Evolutionary conservation across 2,888 invertebrate species (phyloP), one percentile per base, ranked within the genome.

Genomic region (Sturmia bella): DNA sequence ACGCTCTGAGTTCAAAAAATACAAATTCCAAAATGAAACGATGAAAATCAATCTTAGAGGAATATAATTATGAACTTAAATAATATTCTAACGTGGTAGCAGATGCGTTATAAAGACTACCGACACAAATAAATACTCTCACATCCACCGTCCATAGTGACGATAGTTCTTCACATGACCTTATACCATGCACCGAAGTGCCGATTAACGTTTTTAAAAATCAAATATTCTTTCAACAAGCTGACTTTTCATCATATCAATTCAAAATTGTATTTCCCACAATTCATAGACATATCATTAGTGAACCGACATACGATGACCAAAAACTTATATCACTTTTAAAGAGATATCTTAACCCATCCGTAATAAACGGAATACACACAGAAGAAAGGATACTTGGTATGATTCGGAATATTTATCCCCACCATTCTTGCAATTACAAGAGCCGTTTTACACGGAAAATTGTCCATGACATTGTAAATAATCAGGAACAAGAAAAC

Each of bases 181-280:
- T 84, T 1, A 81, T 84, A 9, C 68, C 63, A 19, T 61, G 43
- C n/a, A 45, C 76, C 3, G 56, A 80, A n/a, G 50, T 61, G 41
- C 83, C 83, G 7, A 69, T 79, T 17, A 84, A 84, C 50, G 80
- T 68, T 0, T 84, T 84, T 39, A 78, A 83, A 17, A 85, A 80
- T 9, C 83, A 84, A 75, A 63, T 84, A 68, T 78, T 50, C 12
- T 80, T 50, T 48, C 15, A 52, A 80, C 17, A 37, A 24, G 5
- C 54, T 50, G 13, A 75, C 41, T 21, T 32, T 48, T 12, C 73
- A 37, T 54, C 74, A 45, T 24, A 83, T 45, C 59, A 50, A 66
- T 84, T n/a, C n/a, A n/a, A n/a, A n/a, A n/a, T n/a, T n/a, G n/a
- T n/a, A n/a, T n/a, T n/a, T n/a, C n/a, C n/a, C n/a, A n/a, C n/a